Evolutionary conservation across 2,113 vertebrate genomes (phyloP).

Genomic region (Gobius niger): DNA sequence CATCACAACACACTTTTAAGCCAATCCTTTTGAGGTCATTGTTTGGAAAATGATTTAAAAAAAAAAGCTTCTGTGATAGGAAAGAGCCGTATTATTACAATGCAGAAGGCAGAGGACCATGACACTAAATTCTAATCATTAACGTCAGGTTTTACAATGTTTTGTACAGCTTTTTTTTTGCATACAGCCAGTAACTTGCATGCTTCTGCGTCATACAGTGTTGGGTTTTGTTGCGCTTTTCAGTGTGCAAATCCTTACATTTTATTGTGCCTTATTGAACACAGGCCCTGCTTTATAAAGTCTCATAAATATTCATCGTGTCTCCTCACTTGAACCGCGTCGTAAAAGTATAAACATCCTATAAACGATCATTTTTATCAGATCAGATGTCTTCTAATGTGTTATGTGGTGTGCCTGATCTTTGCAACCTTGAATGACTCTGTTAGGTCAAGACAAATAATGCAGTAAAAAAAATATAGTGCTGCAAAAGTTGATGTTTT

Average conservation of each 20-base stretch:
- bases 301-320: constrained; percentile 24
- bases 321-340: background rate
- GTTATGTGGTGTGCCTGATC: constrained; percentile 21
- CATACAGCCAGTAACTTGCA: background rate
- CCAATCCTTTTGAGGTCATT: no score
- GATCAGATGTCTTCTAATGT: background rate
- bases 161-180: background rate
- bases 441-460: no score
- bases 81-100: no score
- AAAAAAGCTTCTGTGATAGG: no score
- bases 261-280: constrained; percentile 21
- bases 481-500: no score
- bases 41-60: no score
- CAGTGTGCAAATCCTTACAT: constrained; percentile 6
- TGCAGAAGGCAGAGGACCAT: no score
- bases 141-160: no score
- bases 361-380: constrained; percentile 16
- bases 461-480: no score
- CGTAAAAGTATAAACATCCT: constrained; percentile 4
- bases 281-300: constrained; percentile 8
- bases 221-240: background rate
- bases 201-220: background rate
- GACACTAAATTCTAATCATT: no score
- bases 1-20: no score
- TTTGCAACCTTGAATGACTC: constrained; percentile 13